These are phyloP conservation scores for Lucilia cuprina DNA, from an alignment of 1,140 invertebrate genomes.

Conservation along the genomic window DNA sequence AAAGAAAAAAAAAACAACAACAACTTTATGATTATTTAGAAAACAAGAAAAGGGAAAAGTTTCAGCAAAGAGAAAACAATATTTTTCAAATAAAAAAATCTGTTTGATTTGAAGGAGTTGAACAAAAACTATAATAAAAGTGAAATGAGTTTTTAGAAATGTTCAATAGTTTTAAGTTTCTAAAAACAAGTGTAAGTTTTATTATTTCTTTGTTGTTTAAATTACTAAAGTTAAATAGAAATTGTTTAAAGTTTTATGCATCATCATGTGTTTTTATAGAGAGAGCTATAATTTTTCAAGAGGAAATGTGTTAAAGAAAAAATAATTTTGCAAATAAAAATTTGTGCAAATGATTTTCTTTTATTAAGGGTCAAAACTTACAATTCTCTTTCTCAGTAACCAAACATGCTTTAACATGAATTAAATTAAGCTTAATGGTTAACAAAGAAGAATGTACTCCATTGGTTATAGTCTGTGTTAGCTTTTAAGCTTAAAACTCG, in stretches of 20 bases:
- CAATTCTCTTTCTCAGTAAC: background rate
- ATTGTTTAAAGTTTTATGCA: background rate
- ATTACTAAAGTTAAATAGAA: background rate
- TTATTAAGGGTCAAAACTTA: background rate
- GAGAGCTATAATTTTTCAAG: too few species aligned
- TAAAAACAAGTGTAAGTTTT: background rate
- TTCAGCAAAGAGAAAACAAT: background rate
- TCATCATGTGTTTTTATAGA: background rate
- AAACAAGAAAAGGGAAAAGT: background rate
- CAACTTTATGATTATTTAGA: background rate
- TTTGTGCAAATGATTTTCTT: too few species aligned
- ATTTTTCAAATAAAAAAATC: background rate
- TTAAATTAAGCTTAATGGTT: too few species aligned
- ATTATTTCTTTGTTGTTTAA: background rate
- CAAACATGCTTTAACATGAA: too few species aligned
- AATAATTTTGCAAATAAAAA: too few species aligned
- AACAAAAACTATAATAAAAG: background rate
- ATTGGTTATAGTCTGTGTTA: too few species aligned
- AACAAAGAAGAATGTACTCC: too few species aligned
- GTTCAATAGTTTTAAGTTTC: background rate
- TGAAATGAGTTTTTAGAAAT: background rate
- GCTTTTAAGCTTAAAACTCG: too few species aligned
- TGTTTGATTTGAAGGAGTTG: background rate
- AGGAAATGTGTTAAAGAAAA: too few species aligned
- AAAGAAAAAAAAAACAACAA: constrained; percentile 13